A percentile compares a stretch with the other conserved stretches of the same genome.
phyloP scores from a whole-genome alignment of 2,888 invertebrate species.

The Acanthoscelides obtectus region DNA sequence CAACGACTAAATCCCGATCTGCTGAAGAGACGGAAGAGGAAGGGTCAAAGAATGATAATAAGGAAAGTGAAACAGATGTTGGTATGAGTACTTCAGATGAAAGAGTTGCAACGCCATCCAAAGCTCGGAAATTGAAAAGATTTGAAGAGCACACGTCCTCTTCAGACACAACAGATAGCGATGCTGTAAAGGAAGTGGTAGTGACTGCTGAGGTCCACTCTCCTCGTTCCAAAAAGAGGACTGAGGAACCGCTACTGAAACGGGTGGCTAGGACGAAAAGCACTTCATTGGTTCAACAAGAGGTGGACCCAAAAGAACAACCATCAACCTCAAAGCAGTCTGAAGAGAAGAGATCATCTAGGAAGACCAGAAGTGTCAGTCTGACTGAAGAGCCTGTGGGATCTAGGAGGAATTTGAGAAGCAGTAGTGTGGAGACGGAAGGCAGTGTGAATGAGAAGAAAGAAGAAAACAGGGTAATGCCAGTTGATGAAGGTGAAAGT shows the following conservation, averaged over 20 bases:
- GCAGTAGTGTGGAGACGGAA: slow-evolving; percentile 19
- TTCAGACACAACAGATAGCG: slow-evolving; percentile 15
- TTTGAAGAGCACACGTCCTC: slow-evolving; percentile 8
- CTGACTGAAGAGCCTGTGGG: neutral
- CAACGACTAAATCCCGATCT: too few relatives aligned
- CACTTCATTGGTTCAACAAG: slow-evolving; percentile 6
- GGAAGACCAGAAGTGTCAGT: neutral
- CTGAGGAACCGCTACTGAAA: slow-evolving; percentile 6
- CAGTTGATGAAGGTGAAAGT: too few relatives aligned
- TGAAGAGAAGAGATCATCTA: neutral
- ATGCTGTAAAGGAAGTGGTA: slow-evolving; percentile 13
- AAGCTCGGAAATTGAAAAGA: neutral
- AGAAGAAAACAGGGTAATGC: too few relatives aligned
- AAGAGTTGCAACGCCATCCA: neutral
- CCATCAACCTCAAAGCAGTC: neutral
- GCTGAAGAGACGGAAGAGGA: too few relatives aligned
- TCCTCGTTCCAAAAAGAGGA: slow-evolving; percentile 2
- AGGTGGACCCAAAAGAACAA: neutral
- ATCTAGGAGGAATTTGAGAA: slow-evolving; percentile 8
- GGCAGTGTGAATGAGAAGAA: neutral
- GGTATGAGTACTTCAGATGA: neutral
- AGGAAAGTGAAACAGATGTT: too few relatives aligned
- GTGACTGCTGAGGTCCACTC: slow-evolving; percentile 17
- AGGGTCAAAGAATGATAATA: too few relatives aligned
- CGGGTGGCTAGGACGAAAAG: slow-evolving; percentile 15